Evolutionary conservation across 2,797 vertebrate genomes (phyloP), one percentile per base, ranked within the genome.

Genomic region (Crenichthys baileyi): DNA sequence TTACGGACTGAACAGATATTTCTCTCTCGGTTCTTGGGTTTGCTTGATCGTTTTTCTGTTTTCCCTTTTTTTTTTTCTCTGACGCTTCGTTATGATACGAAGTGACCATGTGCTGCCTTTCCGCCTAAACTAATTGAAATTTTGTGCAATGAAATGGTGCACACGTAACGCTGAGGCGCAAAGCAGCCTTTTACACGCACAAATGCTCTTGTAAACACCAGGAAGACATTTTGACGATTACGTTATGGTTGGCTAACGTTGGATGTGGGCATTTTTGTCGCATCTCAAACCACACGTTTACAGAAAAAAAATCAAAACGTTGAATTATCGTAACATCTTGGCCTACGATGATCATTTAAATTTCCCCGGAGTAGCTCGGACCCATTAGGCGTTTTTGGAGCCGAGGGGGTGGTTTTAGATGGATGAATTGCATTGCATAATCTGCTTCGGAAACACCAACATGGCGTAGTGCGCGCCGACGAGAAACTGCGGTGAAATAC

Each of bases 391-490:
- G 82, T 87, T 83, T 92, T 93, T 88, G 72, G 16, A 87, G 85
- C 44, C 73, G 82, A 85, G 87, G 80, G 85, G 86, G 82, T 77
- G 85, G 86, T 85, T 93, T 80, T 70, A 84, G 80, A 72, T 68
- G 79, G 88, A 91, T 92, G 88, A 88, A 91, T 91, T 81, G 85
- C 85, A 88, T 95, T 95, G 93, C 94, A 94, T 95, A 95, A 95
- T 95, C 93, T 91, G 85, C 87, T 83, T 94, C 91, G 88, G 94
- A 95, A 95, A 93, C 92, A 94, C 92, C 94, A 95, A 95, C 93
- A 95, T 95, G 94, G 94, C 94, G 94, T 94, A 93, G 92, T 92
- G 94, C 90, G 93, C 91, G 90, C 92, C 78, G 92, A 92, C 88
- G 83, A 83, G 89, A 91, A 93, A 94, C 92, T 95, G 94, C 94